Percentiles rank a stretch among this genome's conserved stretches.
phyloP scores from a whole-genome alignment of 2,888 invertebrate species.

The Phorcus lineatus region DNA sequence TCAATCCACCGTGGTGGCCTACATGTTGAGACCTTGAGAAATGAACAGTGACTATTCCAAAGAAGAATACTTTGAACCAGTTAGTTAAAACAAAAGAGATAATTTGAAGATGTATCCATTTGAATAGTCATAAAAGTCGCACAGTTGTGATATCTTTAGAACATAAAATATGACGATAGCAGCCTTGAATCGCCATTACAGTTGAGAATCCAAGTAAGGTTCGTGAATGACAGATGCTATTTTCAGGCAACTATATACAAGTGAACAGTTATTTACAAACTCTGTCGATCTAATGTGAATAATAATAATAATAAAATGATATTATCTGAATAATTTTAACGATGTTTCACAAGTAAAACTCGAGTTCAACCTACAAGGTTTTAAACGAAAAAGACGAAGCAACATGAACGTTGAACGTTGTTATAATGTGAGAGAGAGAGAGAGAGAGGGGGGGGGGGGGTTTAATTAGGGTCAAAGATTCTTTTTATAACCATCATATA shows the following conservation, averaged over 20 bases:
- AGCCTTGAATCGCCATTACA: constrained; percentile 22
- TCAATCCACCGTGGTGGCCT: not conserved
- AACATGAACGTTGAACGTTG: no score
- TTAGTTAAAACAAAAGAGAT: not conserved
- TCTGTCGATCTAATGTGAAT: no score
- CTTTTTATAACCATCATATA: no score
- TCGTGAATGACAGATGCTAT: not conserved
- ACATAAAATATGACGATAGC: constrained; percentile 16
- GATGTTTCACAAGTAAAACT: no score
- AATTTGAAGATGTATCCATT: constrained; percentile 18
- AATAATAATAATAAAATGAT: no score
- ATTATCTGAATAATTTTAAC: no score
- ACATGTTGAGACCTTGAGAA: constrained; percentile 23
- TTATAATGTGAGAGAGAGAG: no score
- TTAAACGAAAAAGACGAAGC: no score
- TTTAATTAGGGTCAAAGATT: no score
- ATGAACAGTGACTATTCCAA: not conserved
- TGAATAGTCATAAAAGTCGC: not conserved
- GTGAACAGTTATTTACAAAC: no score
- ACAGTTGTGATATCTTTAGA: not conserved
- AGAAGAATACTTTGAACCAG: not conserved
- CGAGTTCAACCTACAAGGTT: no score
- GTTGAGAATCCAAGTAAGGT: constrained; percentile 25
- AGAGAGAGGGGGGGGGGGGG: no score
- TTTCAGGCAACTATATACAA: not conserved